These are phyloP conservation scores for Cebus imitator DNA, from an alignment of 2,113 vertebrate species.

Conservation along the genomic window DNA sequence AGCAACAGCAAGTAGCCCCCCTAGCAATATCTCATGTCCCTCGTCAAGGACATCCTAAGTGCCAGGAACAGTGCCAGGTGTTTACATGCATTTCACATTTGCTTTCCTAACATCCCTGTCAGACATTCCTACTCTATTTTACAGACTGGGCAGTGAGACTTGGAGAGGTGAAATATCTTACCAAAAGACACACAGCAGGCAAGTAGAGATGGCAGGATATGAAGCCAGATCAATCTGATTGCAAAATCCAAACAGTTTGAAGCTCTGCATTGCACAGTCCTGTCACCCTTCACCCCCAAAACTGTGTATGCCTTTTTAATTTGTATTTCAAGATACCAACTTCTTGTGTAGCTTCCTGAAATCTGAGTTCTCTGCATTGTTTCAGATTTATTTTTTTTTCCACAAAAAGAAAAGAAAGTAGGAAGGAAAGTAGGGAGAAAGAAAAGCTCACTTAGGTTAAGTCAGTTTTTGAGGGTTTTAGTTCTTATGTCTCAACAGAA, in stretches of 20 bases:
- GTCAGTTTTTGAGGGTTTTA: conserved; percentile 63
- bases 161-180: neutral
- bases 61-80: neutral
- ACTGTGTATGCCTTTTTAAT: neutral
- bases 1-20: neutral
- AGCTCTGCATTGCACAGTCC: neutral
- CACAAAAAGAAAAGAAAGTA: neutral
- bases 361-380: conserved; percentile 16
- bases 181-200: neutral
- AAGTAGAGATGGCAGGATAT: neutral
- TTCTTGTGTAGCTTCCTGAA: neutral
- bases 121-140: neutral
- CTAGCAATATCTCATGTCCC: neutral
- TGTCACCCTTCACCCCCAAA: neutral
- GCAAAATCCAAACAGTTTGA: neutral
- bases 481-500: conserved; percentile 43
- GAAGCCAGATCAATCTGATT: neutral
- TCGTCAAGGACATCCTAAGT: neutral
- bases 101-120: neutral
- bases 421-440: neutral
- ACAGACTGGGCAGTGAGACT: neutral
- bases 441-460: conserved; percentile 48
- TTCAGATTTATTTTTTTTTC: conserved; percentile 38
- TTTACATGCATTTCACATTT: neutral
- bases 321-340: conserved; percentile 5